Evolutionary conservation across 2,113 vertebrate species (phyloP).

Genomic region (Vidua chalybeata): DNA sequence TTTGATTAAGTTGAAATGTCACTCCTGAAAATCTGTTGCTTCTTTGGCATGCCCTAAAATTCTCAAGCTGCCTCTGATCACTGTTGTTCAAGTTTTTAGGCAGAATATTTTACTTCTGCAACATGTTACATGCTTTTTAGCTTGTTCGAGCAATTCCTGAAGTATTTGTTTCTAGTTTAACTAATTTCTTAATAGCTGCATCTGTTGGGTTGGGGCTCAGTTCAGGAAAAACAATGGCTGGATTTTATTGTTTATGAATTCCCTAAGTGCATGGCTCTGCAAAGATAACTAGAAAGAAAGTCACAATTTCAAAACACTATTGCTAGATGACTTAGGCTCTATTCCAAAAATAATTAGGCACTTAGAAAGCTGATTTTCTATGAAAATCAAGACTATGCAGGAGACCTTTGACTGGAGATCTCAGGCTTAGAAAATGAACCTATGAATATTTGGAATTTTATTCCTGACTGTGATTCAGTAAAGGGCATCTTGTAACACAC

Average conservation of each 20-base stretch:
- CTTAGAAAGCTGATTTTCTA: background rate
- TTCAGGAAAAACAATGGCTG: conserved; percentile 40
- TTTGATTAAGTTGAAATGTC: background rate
- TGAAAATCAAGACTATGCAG: background rate
- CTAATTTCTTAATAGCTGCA: conserved; percentile 19
- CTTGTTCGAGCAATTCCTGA: conserved; percentile 25
- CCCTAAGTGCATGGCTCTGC: background rate
- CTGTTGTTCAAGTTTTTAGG: conserved; percentile 3
- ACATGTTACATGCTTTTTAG: conserved; percentile 29
- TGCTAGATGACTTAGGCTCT: conserved; percentile 19
- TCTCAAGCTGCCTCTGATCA: background rate
- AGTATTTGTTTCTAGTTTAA: conserved; percentile 48
- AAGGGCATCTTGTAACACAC: background rate
- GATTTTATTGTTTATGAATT: conserved; percentile 13
- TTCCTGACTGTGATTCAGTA: background rate
- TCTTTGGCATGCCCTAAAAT: background rate
- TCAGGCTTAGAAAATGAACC: background rate
- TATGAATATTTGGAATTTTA: background rate
- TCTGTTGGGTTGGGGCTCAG: conserved; percentile 13
- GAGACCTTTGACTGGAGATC: background rate
- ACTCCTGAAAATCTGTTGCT: background rate
- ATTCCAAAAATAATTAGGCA: conserved; percentile 33
- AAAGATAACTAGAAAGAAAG: conserved; percentile 10
- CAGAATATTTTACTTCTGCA: conserved; percentile 20
- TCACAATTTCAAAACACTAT: background rate